A percentile compares a stretch with the other conserved stretches of the same genome.
These are phyloP conservation scores for Euschistus heros DNA, from an alignment of 1,140 invertebrate genomes.

Conservation along the genomic window DNA sequence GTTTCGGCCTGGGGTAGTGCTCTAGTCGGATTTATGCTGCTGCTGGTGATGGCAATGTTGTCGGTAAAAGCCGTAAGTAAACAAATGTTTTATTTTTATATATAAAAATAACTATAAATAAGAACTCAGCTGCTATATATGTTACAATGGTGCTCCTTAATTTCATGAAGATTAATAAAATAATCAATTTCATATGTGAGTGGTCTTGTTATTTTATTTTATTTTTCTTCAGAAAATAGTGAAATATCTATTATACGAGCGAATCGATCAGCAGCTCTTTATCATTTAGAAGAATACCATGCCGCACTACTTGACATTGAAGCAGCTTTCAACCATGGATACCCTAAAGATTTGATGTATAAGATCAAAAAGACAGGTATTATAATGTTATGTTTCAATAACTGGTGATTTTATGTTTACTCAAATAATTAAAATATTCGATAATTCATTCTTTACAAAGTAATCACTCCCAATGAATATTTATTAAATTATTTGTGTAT, in stretches of 20 bases:
- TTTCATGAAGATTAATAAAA: too few relatives aligned
- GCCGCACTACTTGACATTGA: slow-evolving; percentile 57
- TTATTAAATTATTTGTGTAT: too few relatives aligned
- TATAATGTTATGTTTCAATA: background rate
- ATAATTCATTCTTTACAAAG: background rate
- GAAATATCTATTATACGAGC: slow-evolving; percentile 65
- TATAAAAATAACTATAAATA: too few relatives aligned
- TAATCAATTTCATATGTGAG: too few relatives aligned
- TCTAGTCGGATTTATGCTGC: too few relatives aligned
- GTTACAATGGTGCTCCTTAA: too few relatives aligned
- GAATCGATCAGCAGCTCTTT: slow-evolving; percentile 79
- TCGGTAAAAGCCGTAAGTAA: too few relatives aligned
- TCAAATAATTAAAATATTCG: background rate
- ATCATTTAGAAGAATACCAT: slow-evolving; percentile 61
- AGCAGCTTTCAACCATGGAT: slow-evolving; percentile 53
- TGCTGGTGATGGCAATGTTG: too few relatives aligned
- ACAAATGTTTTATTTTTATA: too few relatives aligned
- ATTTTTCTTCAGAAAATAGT: slow-evolving; percentile 28
- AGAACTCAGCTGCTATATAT: too few relatives aligned
- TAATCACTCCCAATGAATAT: background rate
- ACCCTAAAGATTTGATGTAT: slow-evolving; percentile 60
- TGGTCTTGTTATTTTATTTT: background rate
- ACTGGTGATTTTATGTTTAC: background rate
- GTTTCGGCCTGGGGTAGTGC: too few relatives aligned
- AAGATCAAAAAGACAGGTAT: slow-evolving; percentile 64